phyloP scores from a whole-genome alignment of 2,113 vertebrate species.

The Ifrita kowaldi region DNA sequence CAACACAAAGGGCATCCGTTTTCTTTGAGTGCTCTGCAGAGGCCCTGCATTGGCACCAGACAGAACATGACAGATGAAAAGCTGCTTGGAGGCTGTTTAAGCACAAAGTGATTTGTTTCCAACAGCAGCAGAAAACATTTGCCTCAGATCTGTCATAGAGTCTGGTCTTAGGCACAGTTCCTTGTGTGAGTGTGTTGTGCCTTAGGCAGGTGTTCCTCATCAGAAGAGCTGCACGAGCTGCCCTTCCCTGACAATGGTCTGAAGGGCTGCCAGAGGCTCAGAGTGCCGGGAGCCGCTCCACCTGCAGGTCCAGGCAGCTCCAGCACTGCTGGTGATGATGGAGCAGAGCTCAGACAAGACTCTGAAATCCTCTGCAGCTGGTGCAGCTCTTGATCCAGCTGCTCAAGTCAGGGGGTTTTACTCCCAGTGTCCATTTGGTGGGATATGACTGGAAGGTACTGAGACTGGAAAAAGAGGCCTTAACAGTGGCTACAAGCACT shows the following conservation, averaged over 20 bases:
- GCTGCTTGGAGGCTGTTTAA: background rate
- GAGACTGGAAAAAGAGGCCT: background rate
- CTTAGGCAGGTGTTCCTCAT: background rate
- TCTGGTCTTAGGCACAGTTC: background rate
- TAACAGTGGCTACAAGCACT: background rate
- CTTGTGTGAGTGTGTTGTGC: background rate
- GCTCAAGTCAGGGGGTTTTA: background rate
- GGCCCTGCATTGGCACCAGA: background rate
- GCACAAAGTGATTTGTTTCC: background rate
- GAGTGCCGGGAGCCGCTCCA: fast-evolving
- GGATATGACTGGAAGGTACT: background rate
- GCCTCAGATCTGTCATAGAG: background rate
- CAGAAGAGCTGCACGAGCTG: background rate
- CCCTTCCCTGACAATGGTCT: background rate
- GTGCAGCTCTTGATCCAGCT: background rate
- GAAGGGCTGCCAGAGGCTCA: background rate
- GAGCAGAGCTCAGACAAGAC: background rate
- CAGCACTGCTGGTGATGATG: background rate
- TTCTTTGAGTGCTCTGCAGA: background rate
- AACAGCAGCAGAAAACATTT: background rate
- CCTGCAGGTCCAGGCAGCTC: background rate
- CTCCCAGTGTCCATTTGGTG: background rate
- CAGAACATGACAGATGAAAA: background rate
- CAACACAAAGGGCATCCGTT: background rate
- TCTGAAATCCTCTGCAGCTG: background rate